A percentile compares a stretch with the other conserved stretches of the same genome.
These are phyloP conservation scores for Zeus faber DNA, from an alignment of 2,113 vertebrate genomes.

Conservation along the genomic window DNA sequence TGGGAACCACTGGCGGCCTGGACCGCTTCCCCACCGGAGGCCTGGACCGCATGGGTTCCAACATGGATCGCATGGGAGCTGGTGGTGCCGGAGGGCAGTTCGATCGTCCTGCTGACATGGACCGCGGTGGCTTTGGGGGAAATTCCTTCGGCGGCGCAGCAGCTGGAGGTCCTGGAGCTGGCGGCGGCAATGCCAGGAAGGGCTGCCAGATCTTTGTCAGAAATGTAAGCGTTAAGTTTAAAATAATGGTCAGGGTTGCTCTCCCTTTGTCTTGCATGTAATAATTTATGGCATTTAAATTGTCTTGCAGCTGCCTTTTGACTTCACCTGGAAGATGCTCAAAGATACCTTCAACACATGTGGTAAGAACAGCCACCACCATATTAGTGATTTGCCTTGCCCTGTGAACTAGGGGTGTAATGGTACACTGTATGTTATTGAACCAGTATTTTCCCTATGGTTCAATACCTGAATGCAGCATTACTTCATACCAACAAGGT, in stretches of 20 bases:
- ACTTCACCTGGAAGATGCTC: slow-evolving; percentile 98
- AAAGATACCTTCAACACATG: slow-evolving; percentile 97
- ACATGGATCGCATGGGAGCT: slow-evolving; percentile 90
- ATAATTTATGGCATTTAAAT: neutral
- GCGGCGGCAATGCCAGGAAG: slow-evolving; percentile 83
- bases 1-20: slow-evolving; percentile 63
- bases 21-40: slow-evolving; percentile 75
- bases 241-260: neutral
- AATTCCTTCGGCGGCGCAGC: slow-evolving; percentile 85
- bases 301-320: slow-evolving; percentile 88
- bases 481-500: too few species aligned
- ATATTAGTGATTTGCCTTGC: neutral
- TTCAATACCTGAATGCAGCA: too few species aligned
- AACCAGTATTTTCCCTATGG: too few species aligned
- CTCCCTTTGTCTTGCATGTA: neutral
- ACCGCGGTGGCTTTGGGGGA: slow-evolving; percentile 88
- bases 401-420: neutral
- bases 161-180: slow-evolving; percentile 80
- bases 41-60: slow-evolving; percentile 83
- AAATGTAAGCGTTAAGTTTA: slow-evolving; percentile 80
- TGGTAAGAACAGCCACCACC: slow-evolving; percentile 73
- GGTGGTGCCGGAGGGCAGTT: slow-evolving; percentile 84
- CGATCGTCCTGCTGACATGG: slow-evolving; percentile 87
- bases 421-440: too few species aligned
- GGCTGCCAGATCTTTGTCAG: slow-evolving; percentile 98